These are phyloP conservation scores for Tinea trinotella DNA, from an alignment of 2,888 invertebrate genomes.

Conservation along the genomic window DNA sequence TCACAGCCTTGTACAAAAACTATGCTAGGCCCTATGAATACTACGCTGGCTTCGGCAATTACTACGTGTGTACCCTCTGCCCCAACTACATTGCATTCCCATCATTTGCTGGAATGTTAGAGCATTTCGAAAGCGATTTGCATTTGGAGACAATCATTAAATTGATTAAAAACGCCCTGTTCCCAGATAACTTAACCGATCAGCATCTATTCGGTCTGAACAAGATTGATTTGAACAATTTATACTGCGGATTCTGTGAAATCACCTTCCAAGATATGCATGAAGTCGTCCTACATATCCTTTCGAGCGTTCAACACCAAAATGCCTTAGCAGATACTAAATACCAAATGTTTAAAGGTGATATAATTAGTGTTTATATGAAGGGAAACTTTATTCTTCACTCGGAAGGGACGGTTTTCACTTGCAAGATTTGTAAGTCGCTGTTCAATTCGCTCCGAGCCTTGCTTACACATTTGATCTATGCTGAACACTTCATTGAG, in stretches of 20 bases:
- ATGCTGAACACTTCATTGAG: constrained; percentile 46
- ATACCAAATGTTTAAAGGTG: constrained; percentile 39
- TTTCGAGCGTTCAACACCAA: constrained; percentile 48
- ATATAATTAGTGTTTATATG: constrained; percentile 61
- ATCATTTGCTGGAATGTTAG: constrained; percentile 54
- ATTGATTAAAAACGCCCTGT: constrained; percentile 43
- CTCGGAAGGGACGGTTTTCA: constrained; percentile 49
- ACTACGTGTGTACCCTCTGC: constrained; percentile 53
- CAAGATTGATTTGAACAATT: constrained; percentile 32
- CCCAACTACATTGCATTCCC: constrained; percentile 49
- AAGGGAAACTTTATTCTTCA: constrained; percentile 51
- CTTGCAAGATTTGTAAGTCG: constrained; percentile 42
- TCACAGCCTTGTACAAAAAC: constrained; percentile 50
- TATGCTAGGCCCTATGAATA: constrained; percentile 57
- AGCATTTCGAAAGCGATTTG: constrained; percentile 50
- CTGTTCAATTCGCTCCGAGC: constrained; percentile 54
- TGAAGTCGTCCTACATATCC: constrained; percentile 42
- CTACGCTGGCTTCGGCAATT: constrained; percentile 62
- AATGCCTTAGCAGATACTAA: constrained; percentile 38
- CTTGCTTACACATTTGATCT: constrained; percentile 48
- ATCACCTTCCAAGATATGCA: constrained; percentile 34
- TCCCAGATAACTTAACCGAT: constrained; percentile 25
- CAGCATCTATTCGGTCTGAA: constrained; percentile 36
- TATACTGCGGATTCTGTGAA: constrained; percentile 46
- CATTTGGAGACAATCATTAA: constrained; percentile 51